Evolutionary conservation across 2,888 invertebrate genomes (phyloP).

Genomic region (Limnephilus lunatus): DNA sequence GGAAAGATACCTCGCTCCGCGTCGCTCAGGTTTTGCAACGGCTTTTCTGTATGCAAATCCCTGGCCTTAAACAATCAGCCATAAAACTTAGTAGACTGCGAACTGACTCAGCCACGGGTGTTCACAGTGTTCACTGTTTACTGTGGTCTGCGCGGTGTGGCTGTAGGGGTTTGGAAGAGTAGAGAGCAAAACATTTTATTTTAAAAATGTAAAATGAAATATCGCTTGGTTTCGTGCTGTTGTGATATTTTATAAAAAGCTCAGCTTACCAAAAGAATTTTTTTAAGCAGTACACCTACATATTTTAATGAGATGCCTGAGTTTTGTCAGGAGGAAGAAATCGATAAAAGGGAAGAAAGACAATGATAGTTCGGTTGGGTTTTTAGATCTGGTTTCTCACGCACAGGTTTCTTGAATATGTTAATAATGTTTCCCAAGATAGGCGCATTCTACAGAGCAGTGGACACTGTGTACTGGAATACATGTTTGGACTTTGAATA

Average conservation of each 20-base stretch:
- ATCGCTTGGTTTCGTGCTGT: neutral
- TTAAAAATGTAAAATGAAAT: neutral
- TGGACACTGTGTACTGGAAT: no score
- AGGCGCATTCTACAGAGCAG: no score
- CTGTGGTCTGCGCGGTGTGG: neutral
- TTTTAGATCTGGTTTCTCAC: no score
- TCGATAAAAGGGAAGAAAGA: no score
- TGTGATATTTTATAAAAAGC: neutral
- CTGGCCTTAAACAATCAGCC: constrained; percentile 24
- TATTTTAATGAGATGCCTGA: no score
- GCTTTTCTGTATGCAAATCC: constrained; percentile 21
- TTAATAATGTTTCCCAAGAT: no score
- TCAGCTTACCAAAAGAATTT: neutral
- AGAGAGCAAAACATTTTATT: neutral
- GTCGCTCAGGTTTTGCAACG: neutral
- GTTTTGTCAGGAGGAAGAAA: no score
- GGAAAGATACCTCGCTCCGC: neutral
- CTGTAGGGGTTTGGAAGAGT: neutral
- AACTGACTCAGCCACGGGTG: neutral
- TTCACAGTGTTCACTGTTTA: neutral
- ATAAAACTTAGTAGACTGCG: constrained; percentile 32
- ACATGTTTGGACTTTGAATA: no score
- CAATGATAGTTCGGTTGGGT: no score
- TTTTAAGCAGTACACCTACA: no score
- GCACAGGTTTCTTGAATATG: no score